phyloP scores from a whole-genome alignment of 2,113 vertebrate genomes.

The Oryzias celebensis region DNA sequence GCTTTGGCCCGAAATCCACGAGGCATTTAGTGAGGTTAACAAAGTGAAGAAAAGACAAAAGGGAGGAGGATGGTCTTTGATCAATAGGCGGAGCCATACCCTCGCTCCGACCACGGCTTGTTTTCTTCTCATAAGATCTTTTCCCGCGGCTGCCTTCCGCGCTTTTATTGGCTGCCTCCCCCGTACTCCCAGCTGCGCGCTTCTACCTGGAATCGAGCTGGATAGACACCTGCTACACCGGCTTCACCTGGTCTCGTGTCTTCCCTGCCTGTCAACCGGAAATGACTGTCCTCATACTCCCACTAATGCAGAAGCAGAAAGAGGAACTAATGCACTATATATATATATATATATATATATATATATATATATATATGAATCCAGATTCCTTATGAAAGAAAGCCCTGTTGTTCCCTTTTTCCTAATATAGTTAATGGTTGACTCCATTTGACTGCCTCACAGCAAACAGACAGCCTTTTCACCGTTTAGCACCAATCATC shows the following conservation, averaged over 20 bases:
- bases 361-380: too few relatives aligned
- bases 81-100: constrained; percentile 71
- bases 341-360: too few relatives aligned
- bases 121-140: constrained; percentile 42
- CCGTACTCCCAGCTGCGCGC: not conserved
- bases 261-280: too few relatives aligned
- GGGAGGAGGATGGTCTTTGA: constrained; percentile 69
- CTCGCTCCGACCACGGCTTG: constrained; percentile 27
- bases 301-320: too few relatives aligned
- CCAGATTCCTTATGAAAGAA: not conserved
- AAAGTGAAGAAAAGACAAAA: constrained; percentile 70
- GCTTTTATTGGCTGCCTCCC: constrained; percentile 23
- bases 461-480: not conserved
- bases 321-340: not conserved
- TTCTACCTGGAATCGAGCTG: not conserved
- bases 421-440: constrained; percentile 65
- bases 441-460: constrained; percentile 40
- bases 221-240: too few relatives aligned
- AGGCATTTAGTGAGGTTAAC: constrained; percentile 55
- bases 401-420: constrained; percentile 9
- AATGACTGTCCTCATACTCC: too few relatives aligned
- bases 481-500: not conserved
- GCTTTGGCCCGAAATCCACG: constrained; percentile 34
- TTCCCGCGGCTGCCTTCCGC: constrained; percentile 22
- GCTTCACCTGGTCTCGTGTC: too few relatives aligned